Conservation (phyloP, 2,888 invertebrate species). For the Biston betularia region DNA sequence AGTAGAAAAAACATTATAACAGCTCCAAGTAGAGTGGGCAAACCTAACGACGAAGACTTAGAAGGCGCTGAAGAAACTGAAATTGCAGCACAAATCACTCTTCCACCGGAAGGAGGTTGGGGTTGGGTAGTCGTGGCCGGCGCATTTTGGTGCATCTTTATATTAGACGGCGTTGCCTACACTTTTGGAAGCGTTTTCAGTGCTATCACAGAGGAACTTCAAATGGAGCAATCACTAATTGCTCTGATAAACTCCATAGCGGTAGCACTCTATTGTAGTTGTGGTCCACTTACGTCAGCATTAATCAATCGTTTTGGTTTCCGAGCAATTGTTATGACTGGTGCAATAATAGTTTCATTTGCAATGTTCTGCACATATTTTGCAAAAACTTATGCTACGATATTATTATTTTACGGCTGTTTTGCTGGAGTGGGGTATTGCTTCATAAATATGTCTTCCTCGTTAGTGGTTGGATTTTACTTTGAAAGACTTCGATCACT, state of each 20-base stretch:
- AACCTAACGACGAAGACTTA: constrained; percentile 54
- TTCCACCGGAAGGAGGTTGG: constrained; percentile 77
- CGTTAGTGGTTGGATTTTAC: constrained; percentile 77
- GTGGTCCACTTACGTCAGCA: constrained; percentile 72
- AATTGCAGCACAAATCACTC: constrained; percentile 75
- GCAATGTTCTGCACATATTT: constrained; percentile 69
- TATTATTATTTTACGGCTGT: constrained; percentile 70
- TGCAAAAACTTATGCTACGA: constrained; percentile 54
- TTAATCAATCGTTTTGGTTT: constrained; percentile 80
- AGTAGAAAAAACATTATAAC: constrained; percentile 56
- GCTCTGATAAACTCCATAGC: constrained; percentile 74
- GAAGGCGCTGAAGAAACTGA: constrained; percentile 78
- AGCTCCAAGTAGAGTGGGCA: constrained; percentile 63
- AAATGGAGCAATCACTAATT: constrained; percentile 58
- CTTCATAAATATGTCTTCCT: constrained; percentile 68
- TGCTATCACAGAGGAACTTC: constrained; percentile 67
- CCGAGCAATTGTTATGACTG: constrained; percentile 72
- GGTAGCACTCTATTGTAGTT: constrained; percentile 69
- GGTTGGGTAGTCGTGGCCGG: constrained; percentile 76
- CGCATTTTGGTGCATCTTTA: constrained; percentile 63
- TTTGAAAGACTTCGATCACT: constrained; percentile 74
- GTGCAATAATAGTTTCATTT: constrained; percentile 66
- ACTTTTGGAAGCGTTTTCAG: constrained; percentile 73
- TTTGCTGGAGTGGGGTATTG: constrained; percentile 71
- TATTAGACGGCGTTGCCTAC: constrained; percentile 71